phyloP scores from a whole-genome alignment of 2,797 vertebrate species.

The Amblyopsis hoosieri region DNA sequence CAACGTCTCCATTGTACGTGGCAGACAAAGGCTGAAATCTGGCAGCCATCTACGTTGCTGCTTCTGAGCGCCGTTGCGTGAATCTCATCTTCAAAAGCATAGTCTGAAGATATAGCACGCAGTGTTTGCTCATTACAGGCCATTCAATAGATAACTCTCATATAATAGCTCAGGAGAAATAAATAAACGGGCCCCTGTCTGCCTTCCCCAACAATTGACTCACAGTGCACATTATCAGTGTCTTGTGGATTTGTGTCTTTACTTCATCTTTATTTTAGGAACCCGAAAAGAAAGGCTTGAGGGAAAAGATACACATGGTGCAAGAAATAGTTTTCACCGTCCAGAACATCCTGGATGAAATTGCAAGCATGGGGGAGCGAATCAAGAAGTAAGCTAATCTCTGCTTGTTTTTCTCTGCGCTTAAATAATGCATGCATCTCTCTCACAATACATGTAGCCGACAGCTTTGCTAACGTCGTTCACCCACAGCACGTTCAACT shows the following conservation, averaged over 20 bases:
- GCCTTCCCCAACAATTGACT: slow-evolving; percentile 66
- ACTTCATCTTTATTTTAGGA: slow-evolving; percentile 79
- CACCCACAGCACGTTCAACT: slow-evolving; percentile 90
- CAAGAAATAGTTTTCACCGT: slow-evolving; percentile 93
- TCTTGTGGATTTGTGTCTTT: slow-evolving; percentile 40
- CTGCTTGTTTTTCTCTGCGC: too few relatives aligned
- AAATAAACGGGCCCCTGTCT: slow-evolving; percentile 76
- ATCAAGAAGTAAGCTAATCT: slow-evolving; percentile 89
- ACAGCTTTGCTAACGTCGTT: slow-evolving; percentile 8
- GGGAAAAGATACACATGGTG: slow-evolving; percentile 96
- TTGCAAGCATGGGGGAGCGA: slow-evolving; percentile 90
- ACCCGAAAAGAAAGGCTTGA: slow-evolving; percentile 89
- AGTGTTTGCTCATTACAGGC: slow-evolving; percentile 78
- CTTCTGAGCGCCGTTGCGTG: slow-evolving; percentile 49
- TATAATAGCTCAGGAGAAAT: slow-evolving; percentile 64
- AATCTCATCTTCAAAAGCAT: slow-evolving; percentile 72
- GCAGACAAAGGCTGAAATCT: slow-evolving; percentile 76
- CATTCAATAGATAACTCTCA: slow-evolving; percentile 80
- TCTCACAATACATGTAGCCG: neutral
- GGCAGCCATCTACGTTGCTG: slow-evolving; percentile 64
- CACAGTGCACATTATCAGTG: slow-evolving; percentile 66
- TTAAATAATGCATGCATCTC: neutral
- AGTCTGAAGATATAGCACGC: slow-evolving; percentile 63
- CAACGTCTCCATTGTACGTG: slow-evolving; percentile 71
- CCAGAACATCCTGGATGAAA: slow-evolving; percentile 89